These are phyloP conservation scores for Hipparchia semele DNA, from an alignment of 2,888 invertebrate genomes.

Conservation along the genomic window DNA sequence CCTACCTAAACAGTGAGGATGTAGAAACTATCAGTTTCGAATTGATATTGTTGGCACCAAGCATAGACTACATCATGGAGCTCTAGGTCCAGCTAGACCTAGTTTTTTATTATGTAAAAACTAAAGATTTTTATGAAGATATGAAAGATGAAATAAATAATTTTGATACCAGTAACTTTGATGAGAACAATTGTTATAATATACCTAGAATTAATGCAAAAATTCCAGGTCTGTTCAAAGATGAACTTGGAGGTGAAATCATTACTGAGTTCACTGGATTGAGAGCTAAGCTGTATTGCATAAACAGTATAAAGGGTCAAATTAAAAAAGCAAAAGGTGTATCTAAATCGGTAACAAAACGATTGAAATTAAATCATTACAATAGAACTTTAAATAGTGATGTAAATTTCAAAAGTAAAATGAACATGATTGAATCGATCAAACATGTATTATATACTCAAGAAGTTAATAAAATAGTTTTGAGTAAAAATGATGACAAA, in stretches of 20 bases:
- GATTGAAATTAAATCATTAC: too few species aligned
- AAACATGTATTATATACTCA: constrained; percentile 9
- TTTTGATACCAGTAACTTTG: background rate
- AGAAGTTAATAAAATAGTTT: too few species aligned
- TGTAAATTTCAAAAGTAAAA: constrained; percentile 5
- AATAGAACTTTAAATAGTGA: background rate
- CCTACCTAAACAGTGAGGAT: too few species aligned
- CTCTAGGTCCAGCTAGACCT: too few species aligned
- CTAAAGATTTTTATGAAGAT: constrained; percentile 1
- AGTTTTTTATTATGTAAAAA: background rate
- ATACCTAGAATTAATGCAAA: constrained; percentile 2
- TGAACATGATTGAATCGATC: constrained; percentile 12
- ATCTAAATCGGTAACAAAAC: too few species aligned
- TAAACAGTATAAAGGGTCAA: too few species aligned
- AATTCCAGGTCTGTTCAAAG: constrained; percentile 8
- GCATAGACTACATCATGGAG: too few species aligned
- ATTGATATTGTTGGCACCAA: too few species aligned
- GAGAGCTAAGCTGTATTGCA: too few species aligned
- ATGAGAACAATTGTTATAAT: background rate
- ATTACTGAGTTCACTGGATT: too few species aligned
- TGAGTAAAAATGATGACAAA: constrained; percentile 17
- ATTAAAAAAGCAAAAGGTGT: too few species aligned
- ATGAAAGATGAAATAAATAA: background rate
- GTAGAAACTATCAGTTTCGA: too few species aligned
- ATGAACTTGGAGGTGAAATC: background rate